Base-by-base conservation (phyloP, 2,888 invertebrate genomes). In the Esperia sulphurella region DNA sequence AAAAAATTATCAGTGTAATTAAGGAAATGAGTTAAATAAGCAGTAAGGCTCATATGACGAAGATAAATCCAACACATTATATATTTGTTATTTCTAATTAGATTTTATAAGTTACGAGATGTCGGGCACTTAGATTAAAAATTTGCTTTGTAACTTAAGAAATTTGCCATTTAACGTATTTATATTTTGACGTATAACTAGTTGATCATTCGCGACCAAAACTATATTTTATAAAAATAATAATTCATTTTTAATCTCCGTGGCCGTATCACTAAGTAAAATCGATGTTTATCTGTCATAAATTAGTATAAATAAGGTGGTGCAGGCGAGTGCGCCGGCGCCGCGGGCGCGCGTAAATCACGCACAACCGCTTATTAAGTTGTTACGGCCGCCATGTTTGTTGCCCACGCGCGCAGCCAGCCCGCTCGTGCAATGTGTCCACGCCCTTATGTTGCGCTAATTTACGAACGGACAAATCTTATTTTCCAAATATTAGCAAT, bases 341-440 rank as follows among this genome's bases (percentile, higher is more conserved):
- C 88, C 86, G 80, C 79, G 69, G 77, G 89, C 83, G 65, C 65
- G 77, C 83, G 88, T 89, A 87, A 87, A 89, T 89, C 88, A 87
- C 81, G 64, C 71, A 59, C 79, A 86, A 79, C 86, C 79, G 77
- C 88, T 86, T 89, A 89, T 89, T 89, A 89, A 84, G 89, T 86
- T 85, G 89, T 89, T 86, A 80, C 64, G 80, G 68, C 78, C 75
- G 82, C 79, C 83, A 77, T 80, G 79, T 79, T 75, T 71, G 73
- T 64, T 65, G 79, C 84, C 86, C 83, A 87, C 21, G 21, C 21
- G 21, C 21, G 21, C 21, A 21, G 21, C 21, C 65, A 2, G 21
- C 21, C 5, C 21, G 21, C 69, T 63, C 65, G 60, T 59, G 63
- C 71, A 59, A 59, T 78, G 60, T 70, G 79, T 79, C 77, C 76